A percentile compares a stretch with the other conserved stretches of the same genome.
These are phyloP conservation scores for Tokudaia muenninki DNA, from an alignment of 2,797 vertebrate species.

Conservation along the genomic window DNA sequence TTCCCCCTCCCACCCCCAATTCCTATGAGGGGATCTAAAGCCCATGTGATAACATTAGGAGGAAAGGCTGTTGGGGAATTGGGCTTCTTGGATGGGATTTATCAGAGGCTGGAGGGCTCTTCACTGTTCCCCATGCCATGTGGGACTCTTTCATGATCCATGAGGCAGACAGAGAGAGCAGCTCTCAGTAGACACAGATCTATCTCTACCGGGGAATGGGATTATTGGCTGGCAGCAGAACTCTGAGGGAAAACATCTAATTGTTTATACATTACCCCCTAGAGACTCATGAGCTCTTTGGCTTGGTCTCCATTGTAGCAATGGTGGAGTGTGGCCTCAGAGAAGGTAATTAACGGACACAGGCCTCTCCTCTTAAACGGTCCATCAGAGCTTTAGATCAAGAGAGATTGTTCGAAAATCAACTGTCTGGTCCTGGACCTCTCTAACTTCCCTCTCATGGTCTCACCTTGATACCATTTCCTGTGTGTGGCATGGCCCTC, in stretches of 20 bases:
- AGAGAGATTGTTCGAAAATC: not conserved
- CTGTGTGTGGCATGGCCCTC: not conserved
- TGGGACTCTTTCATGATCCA: not conserved
- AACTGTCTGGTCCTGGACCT: not conserved
- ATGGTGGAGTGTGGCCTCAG: not conserved
- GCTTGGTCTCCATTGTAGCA: not conserved
- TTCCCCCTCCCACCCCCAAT: too few relatives aligned
- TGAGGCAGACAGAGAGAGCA: not conserved
- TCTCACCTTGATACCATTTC: not conserved
- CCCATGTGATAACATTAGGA: not conserved
- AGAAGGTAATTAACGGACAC: not conserved
- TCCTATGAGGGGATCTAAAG: not conserved
- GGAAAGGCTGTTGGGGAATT: not conserved
- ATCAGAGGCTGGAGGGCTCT: not conserved
- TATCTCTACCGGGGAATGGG: not conserved
- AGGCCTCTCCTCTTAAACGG: not conserved
- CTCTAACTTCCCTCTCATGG: not conserved
- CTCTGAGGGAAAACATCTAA: not conserved
- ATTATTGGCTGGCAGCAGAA: not conserved
- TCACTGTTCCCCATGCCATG: not conserved
- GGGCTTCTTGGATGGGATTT: not conserved
- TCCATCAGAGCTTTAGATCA: not conserved
- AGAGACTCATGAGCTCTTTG: not conserved
- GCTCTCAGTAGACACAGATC: not conserved
- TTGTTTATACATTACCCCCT: not conserved